Base-by-base conservation (phyloP, 2,888 invertebrate genomes). In the Myopa testacea region DNA sequence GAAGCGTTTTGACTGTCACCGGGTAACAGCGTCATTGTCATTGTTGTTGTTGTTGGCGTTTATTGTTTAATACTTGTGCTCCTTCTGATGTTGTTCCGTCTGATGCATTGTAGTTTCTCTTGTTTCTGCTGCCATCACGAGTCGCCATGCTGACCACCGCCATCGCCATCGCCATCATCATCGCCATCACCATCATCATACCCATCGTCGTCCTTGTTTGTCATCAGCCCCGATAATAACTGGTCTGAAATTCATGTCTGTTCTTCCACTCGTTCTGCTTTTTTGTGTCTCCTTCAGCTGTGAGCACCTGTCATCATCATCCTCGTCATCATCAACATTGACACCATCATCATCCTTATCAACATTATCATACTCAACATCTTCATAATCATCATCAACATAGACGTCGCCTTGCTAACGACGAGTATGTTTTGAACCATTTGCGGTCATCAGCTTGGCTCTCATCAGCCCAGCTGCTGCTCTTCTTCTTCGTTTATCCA, bases 1-100 rank as follows among this genome's bases (percentile, higher is more conserved):
- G 4, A 63, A 63, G 12, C 38, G 55, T 16, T n/a, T 58, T 37
- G 50, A 67, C n/a, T 55, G 55, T 26, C 19, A 40, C 38, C 55
- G 19, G 75, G 67, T 68, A 65, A 58, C 60, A 34, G 38, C 19
- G 37, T 67, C 37, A 38, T 75, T 19, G 74, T 65, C 45, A n/a
- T n/a, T n/a, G 74, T 74, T 65, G 37, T 37, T 37, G 71, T 58
- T 58, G 71, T 16, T 55, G 40, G n/a, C 26, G 55, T 71, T 34
- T n/a, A 10, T 19, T 60, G 58, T 34, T 19, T 16, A 55, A 16
- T 45, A 45, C 10, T 45, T 45, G 45, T 45, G 45, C 10, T 10
- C 7, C 45, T 45, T 45, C 10, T 45, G 45, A 45, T 45, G 45
- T 10, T 45, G 45, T 10, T 45, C 45, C 26, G 26, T 26, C 45